phyloP scores from a whole-genome alignment of 92 coral and sea anemone genomes.

The Umimayanthus kanabou region DNA sequence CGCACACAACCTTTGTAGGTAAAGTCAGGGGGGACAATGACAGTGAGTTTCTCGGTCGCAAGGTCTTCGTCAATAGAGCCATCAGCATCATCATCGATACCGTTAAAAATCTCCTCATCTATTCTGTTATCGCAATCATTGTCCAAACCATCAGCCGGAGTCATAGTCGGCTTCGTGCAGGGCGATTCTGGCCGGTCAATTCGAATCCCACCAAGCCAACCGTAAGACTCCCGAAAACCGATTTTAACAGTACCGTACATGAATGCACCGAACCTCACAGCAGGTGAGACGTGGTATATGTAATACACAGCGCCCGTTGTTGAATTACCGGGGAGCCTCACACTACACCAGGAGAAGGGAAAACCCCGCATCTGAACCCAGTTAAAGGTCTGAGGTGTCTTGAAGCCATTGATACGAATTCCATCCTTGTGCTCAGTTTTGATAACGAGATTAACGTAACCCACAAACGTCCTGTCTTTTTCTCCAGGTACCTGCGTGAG shows the following conservation, averaged over 20 bases:
- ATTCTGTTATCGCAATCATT: constrained; percentile 83
- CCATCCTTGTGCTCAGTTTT: constrained; percentile 51
- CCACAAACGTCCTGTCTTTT: constrained; percentile 27
- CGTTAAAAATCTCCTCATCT: constrained; percentile 77
- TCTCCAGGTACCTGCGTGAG: constrained; percentile 55
- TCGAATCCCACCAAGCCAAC: constrained; percentile 77
- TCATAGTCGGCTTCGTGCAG: constrained; percentile 38
- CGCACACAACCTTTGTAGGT: constrained; percentile 41
- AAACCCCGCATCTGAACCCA: constrained; percentile 52
- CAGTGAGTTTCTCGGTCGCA: constrained; percentile 52
- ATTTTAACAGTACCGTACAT: constrained; percentile 64
- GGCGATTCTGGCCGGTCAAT: constrained; percentile 35
- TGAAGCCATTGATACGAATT: constrained; percentile 46
- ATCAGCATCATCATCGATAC: constrained; percentile 75
- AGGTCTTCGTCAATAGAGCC: constrained; percentile 81
- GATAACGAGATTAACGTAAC: constrained; percentile 52
- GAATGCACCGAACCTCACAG: constrained; percentile 63
- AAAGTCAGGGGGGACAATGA: constrained; percentile 42
- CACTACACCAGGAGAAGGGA: constrained; percentile 52
- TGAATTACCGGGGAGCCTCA: constrained; percentile 44
- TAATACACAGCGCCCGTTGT: constrained; percentile 45
- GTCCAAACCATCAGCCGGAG: constrained; percentile 72
- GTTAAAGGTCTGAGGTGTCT: constrained; percentile 16
- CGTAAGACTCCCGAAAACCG: constrained; percentile 44
- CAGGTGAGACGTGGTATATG: constrained; percentile 69